Evolutionary conservation across 2,888 invertebrate genomes (phyloP).

Genomic region (Halictus quadricinctus): DNA sequence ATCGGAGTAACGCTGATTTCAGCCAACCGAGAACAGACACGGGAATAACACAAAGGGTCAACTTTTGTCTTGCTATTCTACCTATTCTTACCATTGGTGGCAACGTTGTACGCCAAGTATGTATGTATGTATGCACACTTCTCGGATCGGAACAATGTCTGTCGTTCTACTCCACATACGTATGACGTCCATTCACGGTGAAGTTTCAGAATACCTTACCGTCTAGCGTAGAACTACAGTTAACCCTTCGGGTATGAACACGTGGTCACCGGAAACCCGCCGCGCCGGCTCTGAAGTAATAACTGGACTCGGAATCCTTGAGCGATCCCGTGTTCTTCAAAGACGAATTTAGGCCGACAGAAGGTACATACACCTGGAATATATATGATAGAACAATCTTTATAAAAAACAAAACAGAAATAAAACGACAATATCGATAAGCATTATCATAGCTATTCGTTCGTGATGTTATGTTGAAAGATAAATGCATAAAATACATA

Average conservation of each 20-base stretch:
- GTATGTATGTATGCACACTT: neutral
- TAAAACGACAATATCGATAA: no score
- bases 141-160: neutral
- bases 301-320: neutral
- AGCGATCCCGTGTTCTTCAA: neutral
- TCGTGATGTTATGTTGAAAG: no score
- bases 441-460: no score
- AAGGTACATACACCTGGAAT: neutral
- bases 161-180: neutral
- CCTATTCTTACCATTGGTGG: neutral
- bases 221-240: conserved; percentile 7
- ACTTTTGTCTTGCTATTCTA: neutral
- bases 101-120: neutral
- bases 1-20: neutral
- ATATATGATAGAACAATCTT: neutral
- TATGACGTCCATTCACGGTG: neutral
- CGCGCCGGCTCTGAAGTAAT: neutral
- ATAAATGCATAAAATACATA: no score
- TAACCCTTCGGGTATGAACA: neutral
- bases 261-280: conserved; percentile 2
- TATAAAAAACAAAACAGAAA: neutral
- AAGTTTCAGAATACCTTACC: neutral
- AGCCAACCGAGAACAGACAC: neutral
- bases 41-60: neutral
- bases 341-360: neutral